Percentiles rank a stretch among this genome's conserved stretches.
Evolutionary conservation across 2,888 invertebrate species (phyloP).

Genomic region (Protophormia terraenovae): DNA sequence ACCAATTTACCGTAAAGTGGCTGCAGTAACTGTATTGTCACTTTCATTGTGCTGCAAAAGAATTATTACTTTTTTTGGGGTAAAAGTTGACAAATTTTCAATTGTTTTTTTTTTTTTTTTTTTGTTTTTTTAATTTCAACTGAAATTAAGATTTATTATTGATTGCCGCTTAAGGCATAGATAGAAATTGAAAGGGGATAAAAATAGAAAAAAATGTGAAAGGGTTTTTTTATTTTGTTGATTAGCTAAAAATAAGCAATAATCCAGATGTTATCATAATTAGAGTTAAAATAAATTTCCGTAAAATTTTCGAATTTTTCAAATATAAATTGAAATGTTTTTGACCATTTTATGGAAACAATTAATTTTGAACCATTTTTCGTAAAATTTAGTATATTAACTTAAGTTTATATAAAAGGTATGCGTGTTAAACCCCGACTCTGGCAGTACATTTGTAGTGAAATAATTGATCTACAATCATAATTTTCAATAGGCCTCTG

Average conservation of each 20-base stretch:
- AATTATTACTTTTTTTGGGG: conserved; percentile 51
- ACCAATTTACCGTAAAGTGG: conserved; percentile 40
- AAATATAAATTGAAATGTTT: neutral
- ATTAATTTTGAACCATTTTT: no score
- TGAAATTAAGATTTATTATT: conserved; percentile 18
- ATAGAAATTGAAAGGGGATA: conserved; percentile 2
- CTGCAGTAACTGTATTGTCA: conserved; percentile 23
- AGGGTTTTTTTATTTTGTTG: neutral
- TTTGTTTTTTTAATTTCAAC: no score
- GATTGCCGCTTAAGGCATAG: neutral
- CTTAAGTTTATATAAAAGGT: no score
- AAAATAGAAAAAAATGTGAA: neutral
- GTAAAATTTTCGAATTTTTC: neutral
- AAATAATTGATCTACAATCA: no score
- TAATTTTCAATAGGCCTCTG: no score
- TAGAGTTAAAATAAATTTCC: neutral
- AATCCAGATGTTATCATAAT: neutral
- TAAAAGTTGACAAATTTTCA: conserved; percentile 52
- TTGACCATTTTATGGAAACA: neutral
- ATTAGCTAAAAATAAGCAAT: neutral
- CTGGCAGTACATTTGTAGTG: no score
- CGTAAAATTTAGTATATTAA: no score
- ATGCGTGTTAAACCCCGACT: no score
- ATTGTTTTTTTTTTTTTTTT: conserved; percentile 35
- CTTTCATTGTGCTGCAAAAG: neutral